Percentiles rank a stretch among this genome's conserved stretches.
Evolutionary conservation across 2,888 invertebrate species (phyloP).

Genomic region (Tipula confusa): DNA sequence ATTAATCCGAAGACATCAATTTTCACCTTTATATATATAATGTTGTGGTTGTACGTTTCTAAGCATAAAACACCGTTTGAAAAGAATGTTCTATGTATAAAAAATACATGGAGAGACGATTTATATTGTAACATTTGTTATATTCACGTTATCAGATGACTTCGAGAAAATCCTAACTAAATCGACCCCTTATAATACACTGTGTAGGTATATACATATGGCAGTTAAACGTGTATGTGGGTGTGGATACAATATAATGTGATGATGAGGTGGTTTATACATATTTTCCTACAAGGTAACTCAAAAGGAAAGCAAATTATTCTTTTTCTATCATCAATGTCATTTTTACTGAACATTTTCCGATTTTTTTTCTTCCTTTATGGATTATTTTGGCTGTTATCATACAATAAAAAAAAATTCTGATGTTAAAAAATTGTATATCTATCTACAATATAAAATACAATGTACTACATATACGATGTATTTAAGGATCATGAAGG

Average conservation of each 20-base stretch:
- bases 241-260: no score
- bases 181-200: not conserved
- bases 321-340: not conserved
- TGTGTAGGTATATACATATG: not conserved
- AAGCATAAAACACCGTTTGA: not conserved
- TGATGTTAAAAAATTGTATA: not conserved
- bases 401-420: not conserved
- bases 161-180: not conserved
- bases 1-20: not conserved
- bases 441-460: not conserved
- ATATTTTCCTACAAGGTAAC: not conserved
- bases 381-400: slow-evolving; percentile 9
- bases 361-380: not conserved
- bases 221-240: not conserved
- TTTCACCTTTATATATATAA: not conserved
- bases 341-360: not conserved
- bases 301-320: slow-evolving; percentile 16
- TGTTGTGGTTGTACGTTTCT: not conserved
- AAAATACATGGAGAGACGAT: not conserved
- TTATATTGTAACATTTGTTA: not conserved
- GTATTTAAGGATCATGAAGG: slow-evolving; percentile 20
- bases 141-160: slow-evolving; percentile 12
- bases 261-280: not conserved
- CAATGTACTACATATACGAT: not conserved
- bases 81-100: not conserved